Evolutionary conservation across 2,113 vertebrate genomes (phyloP).

Genomic region (Panurus biarmicus): DNA sequence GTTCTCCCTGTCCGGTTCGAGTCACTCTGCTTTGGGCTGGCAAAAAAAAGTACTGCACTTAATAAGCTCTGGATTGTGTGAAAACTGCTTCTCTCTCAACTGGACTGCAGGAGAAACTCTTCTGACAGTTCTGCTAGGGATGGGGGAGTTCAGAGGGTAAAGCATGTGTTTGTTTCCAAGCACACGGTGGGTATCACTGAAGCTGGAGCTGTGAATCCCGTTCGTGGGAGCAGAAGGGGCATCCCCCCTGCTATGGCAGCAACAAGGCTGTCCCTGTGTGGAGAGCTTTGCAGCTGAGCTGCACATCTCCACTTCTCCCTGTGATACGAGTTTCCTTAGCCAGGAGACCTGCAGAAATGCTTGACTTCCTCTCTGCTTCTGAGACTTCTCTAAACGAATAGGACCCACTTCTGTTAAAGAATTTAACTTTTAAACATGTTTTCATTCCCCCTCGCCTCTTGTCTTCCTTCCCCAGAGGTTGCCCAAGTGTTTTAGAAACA

Average conservation of each 20-base stretch:
- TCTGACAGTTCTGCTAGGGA: not conserved
- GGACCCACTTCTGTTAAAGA: constrained; percentile 5
- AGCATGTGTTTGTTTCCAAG: not conserved
- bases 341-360: not conserved
- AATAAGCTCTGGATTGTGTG: not conserved
- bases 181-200: not conserved
- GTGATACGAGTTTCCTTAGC: not conserved
- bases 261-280: not conserved
- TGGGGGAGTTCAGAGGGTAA: not conserved
- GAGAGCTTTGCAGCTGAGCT: not conserved
- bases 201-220: not conserved
- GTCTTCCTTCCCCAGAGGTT: constrained; percentile 1
- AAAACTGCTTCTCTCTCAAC: not conserved
- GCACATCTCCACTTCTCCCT: not conserved
- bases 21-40: not conserved
- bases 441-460: not conserved
- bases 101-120: not conserved
- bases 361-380: not conserved
- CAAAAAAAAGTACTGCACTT: not conserved
- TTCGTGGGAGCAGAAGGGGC: not conserved
- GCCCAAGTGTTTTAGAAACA: constrained; percentile 45
- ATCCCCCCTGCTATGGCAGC: not conserved
- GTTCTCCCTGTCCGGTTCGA: not conserved
- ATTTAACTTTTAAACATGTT: constrained; percentile 29
- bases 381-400: not conserved